Conservation (phyloP, 2,113 vertebrate genomes). For the Xiphophorus hellerii region DNA sequence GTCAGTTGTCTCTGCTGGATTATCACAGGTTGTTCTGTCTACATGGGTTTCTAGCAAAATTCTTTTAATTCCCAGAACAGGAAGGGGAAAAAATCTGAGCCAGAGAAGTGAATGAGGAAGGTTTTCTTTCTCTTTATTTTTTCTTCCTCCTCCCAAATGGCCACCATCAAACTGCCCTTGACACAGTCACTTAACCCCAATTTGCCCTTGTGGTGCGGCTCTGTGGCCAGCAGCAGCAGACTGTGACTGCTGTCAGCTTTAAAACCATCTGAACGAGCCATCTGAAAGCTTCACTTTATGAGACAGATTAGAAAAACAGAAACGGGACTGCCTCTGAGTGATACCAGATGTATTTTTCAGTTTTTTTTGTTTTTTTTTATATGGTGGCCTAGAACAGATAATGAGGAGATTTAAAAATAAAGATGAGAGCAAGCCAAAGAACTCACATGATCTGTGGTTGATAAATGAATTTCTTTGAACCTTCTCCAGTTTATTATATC, state of each 20-base stretch:
- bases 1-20: neutral
- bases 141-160: conserved; percentile 2
- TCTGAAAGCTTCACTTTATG: neutral
- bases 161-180: conserved; percentile 27
- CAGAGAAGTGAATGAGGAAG: conserved; percentile 18
- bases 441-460: conserved; percentile 11
- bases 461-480: neutral
- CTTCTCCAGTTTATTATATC: neutral
- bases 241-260: conserved; percentile 23
- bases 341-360: neutral
- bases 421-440: conserved; percentile 1
- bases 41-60: conserved; percentile 10
- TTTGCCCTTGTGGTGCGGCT: conserved; percentile 37
- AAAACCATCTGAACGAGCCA: conserved; percentile 8
- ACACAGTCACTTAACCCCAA: conserved; percentile 51
- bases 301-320: conserved; percentile 39
- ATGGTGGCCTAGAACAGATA: conserved; percentile 37
- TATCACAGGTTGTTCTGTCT: conserved; percentile 1
- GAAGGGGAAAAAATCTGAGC: conserved; percentile 18
- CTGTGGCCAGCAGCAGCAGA: conserved; percentile 31
- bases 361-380: conserved; percentile 11
- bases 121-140: neutral
- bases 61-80: conserved; percentile 21
- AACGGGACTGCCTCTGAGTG: conserved; percentile 34
- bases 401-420: conserved; percentile 10